Percentiles rank a stretch among this genome's conserved stretches.
Evolutionary conservation across 1,140 invertebrate species (phyloP).

Genomic region (Neodiprion fabricii): DNA sequence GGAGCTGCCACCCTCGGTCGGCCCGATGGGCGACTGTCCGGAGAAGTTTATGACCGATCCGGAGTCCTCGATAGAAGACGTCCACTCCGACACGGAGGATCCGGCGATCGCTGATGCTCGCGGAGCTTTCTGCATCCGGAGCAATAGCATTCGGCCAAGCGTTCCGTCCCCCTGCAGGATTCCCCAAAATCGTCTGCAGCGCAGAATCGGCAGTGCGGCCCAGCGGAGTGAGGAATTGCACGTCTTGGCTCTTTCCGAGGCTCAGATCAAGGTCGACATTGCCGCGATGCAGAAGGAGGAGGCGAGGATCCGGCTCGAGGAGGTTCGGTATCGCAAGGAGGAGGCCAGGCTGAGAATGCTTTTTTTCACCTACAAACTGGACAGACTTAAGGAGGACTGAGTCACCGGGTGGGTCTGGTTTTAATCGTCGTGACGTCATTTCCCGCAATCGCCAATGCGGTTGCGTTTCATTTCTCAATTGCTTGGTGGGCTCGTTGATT

Average conservation of each 20-base stretch:
- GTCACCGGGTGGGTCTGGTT: no score
- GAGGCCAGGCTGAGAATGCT: slow-evolving; percentile 43
- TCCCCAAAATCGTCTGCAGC: neutral
- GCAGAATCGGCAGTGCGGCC: slow-evolving; percentile 18
- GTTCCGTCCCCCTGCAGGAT: neutral
- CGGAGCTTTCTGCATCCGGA: neutral
- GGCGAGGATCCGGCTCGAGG: slow-evolving; percentile 41
- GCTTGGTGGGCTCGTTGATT: no score
- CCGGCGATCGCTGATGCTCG: neutral
- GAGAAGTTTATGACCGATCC: slow-evolving; percentile 7
- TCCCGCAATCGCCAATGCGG: no score
- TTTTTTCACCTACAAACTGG: slow-evolving; percentile 39
- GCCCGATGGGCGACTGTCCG: neutral
- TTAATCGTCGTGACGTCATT: no score
- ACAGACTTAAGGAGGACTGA: slow-evolving; percentile 37
- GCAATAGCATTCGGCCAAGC: no score
- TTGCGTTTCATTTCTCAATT: no score
- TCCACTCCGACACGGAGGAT: neutral
- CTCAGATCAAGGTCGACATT: slow-evolving; percentile 43
- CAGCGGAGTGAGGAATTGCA: slow-evolving; percentile 35
- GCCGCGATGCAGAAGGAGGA: slow-evolving; percentile 44
- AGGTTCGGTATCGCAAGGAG: slow-evolving; percentile 44
- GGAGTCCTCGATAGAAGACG: neutral
- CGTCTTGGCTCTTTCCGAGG: slow-evolving; percentile 37
- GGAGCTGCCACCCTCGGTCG: neutral